A percentile compares a stretch with the other conserved stretches of the same genome.
phyloP scores from a whole-genome alignment of 1,140 invertebrate species.

The Archegozetes longisetosus region DNA sequence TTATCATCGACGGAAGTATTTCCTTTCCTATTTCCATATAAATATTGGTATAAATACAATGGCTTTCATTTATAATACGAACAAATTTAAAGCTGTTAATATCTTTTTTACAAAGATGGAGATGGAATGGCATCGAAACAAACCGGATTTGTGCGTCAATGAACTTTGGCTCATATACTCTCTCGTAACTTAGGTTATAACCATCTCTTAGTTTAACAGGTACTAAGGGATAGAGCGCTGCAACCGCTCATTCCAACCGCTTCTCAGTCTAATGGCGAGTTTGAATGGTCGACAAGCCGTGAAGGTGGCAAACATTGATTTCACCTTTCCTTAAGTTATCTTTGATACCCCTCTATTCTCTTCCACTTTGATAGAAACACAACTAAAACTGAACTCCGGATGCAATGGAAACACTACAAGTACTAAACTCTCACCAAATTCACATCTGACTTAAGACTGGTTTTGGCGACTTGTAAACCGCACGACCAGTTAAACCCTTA shows the following conservation, averaged over 20 bases:
- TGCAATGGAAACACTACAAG: background rate
- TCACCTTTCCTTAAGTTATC: background rate
- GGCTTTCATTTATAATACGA: background rate
- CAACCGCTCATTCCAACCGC: background rate
- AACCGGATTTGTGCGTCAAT: background rate
- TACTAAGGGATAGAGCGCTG: background rate
- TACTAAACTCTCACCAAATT: background rate
- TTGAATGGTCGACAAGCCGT: background rate
- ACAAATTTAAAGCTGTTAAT: background rate
- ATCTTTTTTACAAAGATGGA: background rate
- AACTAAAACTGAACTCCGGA: background rate
- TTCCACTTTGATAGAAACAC: too few species aligned
- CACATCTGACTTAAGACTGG: background rate
- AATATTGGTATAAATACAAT: background rate
- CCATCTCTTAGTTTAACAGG: background rate
- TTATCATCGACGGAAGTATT: background rate
- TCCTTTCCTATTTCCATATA: background rate
- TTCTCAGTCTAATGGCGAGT: background rate
- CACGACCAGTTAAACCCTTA: background rate
- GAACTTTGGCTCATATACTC: background rate
- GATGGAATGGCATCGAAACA: background rate
- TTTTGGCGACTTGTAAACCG: background rate
- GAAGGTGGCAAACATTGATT: background rate
- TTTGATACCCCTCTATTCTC: background rate
- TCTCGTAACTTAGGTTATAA: background rate